Evolutionary conservation across 30 jellyfish, hydroid and myxozoan species (phyloP), one percentile per base, ranked within the genome.

Genomic region (Hydractinia symbiolongicarpus): DNA sequence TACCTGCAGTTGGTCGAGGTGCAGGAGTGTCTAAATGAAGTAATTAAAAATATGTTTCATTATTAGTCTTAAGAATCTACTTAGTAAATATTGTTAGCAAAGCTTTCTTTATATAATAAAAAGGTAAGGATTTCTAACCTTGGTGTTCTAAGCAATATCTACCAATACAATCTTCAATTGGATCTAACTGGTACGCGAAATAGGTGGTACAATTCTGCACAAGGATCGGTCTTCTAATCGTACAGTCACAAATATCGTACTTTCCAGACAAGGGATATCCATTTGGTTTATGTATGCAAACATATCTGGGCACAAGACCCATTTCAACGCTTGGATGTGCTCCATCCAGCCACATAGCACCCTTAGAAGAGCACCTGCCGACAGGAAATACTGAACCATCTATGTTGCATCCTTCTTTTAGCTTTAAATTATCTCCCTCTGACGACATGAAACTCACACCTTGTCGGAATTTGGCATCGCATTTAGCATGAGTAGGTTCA

Each of bases 201-300:
- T 64, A 51, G 17, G 74, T 64, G 19, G 19, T 64, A 51, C 74
- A 64, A 64, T 64, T 64, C 17, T 64, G 74, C 9, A 64, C 74
- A 13, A 4, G 74, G 19, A 64, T 13, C 2, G 40, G 40, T n/a
- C 74, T 44, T 6, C 74, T 44, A n/a, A n/a, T 13, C 52, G 52
- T 64, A 13, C 74, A 64, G 4, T 7, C 8, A 4, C 74, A 64
- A 6, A 9, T 51, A 2, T 64, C 40, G 40, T 64, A 64, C 4
- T 7, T 13, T 51, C 74, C 74, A 7, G 74, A 6, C 19, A 1
- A n/a, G 9, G 40, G 52, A 30, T 30, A 30, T 13, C 52, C 74
- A n/a, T 64, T 64, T 8, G 74, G 74, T 6, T 64, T 64, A 51
- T 64, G 74, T 7, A 64, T 64, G 74, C 74, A 64, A n/a, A 64